Percentiles rank a stretch among this genome's conserved stretches.
These are phyloP conservation scores for Troides helena DNA, from an alignment of 2,888 invertebrate species.

Conservation along the genomic window DNA sequence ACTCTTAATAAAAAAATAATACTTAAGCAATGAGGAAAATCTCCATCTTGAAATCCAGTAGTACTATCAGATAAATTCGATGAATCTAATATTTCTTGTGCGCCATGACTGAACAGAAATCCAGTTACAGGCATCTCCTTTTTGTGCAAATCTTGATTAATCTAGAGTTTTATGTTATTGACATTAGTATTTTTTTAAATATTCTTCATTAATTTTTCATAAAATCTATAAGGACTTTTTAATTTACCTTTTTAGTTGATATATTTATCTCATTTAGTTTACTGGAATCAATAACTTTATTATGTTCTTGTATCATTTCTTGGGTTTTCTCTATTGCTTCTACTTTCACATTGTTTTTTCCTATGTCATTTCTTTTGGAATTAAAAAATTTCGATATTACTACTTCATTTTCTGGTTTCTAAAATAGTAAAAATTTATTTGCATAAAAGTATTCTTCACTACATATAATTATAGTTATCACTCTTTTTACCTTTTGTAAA, in stretches of 20 bases:
- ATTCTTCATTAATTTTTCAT: background rate
- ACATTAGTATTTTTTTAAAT: background rate
- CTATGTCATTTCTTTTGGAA: slow-evolving; percentile 24
- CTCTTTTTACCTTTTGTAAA: slow-evolving; percentile 41
- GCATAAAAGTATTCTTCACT: background rate
- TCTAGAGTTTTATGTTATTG: slow-evolving; percentile 35
- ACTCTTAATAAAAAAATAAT: background rate
- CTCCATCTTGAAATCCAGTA: slow-evolving; percentile 59
- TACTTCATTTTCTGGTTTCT: slow-evolving; percentile 47
- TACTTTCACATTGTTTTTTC: slow-evolving; percentile 33
- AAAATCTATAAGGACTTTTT: background rate
- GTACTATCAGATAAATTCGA: slow-evolving; percentile 62
- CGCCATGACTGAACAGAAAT: slow-evolving; percentile 54
- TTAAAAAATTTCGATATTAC: slow-evolving; percentile 63
- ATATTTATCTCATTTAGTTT: background rate
- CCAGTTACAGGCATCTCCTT: slow-evolving; percentile 48
- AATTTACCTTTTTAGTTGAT: background rate
- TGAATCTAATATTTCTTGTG: slow-evolving; percentile 56
- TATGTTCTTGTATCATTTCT: background rate
- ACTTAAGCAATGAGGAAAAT: slow-evolving; percentile 52
- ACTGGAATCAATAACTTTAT: background rate
- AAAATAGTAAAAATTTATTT: slow-evolving; percentile 19
- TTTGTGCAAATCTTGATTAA: slow-evolving; percentile 32
- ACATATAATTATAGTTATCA: background rate
- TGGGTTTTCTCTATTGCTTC: background rate